These are phyloP conservation scores for Neotoma lepida DNA, from an alignment of 2,113 vertebrate genomes.

Conservation along the genomic window DNA sequence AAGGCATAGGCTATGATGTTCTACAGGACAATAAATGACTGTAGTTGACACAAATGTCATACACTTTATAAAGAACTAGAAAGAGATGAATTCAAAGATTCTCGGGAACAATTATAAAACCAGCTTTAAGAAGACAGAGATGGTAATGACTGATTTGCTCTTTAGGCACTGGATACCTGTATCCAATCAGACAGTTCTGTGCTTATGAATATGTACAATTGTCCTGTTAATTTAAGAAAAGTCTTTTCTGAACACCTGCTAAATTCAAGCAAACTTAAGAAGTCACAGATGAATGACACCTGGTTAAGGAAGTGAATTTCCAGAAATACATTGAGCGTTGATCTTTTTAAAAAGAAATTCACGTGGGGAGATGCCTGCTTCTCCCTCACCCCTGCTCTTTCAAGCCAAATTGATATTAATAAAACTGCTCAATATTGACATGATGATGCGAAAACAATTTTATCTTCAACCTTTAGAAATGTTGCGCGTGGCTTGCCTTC, in stretches of 20 bases:
- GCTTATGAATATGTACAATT: not conserved
- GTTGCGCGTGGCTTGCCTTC: not conserved
- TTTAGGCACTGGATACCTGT: too few relatives aligned
- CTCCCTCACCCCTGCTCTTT: not conserved
- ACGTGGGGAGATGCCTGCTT: too few relatives aligned
- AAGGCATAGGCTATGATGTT: not conserved
- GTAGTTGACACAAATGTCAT: not conserved
- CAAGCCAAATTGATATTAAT: not conserved
- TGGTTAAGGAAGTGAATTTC: not conserved
- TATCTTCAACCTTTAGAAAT: not conserved
- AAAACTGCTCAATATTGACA: not conserved
- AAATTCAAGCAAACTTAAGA: not conserved
- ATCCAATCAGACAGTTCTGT: not conserved
- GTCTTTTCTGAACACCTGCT: not conserved
- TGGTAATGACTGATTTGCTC: not conserved
- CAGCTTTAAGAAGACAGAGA: not conserved
- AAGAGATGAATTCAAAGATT: not conserved
- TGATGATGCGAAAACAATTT: not conserved
- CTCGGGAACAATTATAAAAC: not conserved
- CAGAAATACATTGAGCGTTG: not conserved
- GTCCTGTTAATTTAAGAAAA: not conserved
- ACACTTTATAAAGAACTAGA: not conserved
- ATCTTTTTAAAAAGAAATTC: not conserved
- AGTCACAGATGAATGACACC: not conserved
- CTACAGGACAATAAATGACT: not conserved